phyloP scores from a whole-genome alignment of 1,140 invertebrate genomes.

The Berghia stephanieae region DNA sequence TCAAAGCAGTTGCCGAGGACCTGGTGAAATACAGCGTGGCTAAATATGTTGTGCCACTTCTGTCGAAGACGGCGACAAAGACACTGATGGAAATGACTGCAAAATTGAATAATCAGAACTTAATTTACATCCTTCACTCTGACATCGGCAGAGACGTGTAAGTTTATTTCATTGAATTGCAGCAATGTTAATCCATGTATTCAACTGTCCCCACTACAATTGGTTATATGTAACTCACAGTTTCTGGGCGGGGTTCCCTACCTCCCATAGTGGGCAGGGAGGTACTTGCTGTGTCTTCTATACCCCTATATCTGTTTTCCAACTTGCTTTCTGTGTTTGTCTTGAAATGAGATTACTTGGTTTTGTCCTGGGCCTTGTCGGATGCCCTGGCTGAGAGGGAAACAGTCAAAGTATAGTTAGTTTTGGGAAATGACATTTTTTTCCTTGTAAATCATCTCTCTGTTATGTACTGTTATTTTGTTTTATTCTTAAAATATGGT shows the following conservation, averaged over 20 bases:
- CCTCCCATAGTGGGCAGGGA: not conserved
- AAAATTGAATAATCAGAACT: not conserved
- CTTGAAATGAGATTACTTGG: not conserved
- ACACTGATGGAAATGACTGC: not conserved
- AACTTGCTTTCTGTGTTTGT: not conserved
- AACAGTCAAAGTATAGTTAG: too few species aligned
- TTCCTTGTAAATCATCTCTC: too few species aligned
- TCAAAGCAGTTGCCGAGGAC: not conserved
- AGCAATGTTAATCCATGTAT: not conserved
- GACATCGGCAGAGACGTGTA: constrained; percentile 22
- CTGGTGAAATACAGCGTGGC: not conserved
- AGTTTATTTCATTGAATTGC: not conserved
- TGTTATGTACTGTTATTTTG: too few species aligned
- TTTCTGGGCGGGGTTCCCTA: too few species aligned
- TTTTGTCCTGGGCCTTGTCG: too few species aligned
- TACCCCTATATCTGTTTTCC: not conserved
- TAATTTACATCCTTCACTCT: constrained; percentile 14
- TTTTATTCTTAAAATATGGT: too few species aligned
- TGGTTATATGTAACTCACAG: too few species aligned
- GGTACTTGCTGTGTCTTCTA: not conserved
- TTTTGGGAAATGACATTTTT: too few species aligned
- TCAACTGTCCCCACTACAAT: not conserved
- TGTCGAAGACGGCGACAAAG: not conserved
- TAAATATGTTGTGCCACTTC: constrained; percentile 27
- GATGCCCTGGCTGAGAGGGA: too few species aligned